Evolutionary conservation across 2,797 vertebrate genomes (phyloP).

Genomic region (Gymnoscopelus microlampas): DNA sequence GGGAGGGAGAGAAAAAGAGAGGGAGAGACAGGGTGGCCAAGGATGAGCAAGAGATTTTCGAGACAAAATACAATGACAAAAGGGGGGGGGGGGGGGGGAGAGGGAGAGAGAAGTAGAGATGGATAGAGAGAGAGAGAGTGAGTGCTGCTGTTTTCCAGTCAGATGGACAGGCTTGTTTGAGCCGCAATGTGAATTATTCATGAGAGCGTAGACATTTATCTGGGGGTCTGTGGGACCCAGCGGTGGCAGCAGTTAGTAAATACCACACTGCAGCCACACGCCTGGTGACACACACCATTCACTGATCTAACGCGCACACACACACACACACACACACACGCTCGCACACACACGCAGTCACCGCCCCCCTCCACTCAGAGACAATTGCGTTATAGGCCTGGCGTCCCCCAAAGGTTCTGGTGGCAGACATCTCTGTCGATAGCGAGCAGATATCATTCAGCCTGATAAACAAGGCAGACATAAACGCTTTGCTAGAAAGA

Average conservation of each 20-base stretch:
- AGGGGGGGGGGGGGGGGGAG: neutral
- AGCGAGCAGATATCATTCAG: no score
- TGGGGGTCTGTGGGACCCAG: neutral
- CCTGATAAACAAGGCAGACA: no score
- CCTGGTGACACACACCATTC: neutral
- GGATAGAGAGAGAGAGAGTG: neutral
- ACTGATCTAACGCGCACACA: neutral
- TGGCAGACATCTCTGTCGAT: no score
- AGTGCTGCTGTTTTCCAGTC: constrained; percentile 16
- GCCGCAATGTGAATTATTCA: constrained; percentile 69
- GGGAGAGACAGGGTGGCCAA: constrained; percentile 8
- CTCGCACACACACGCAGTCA: neutral
- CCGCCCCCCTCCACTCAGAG: constrained; percentile 6
- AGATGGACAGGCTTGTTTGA: constrained; percentile 56
- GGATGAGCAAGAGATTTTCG: constrained; percentile 3
- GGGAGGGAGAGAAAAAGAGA: constrained; percentile 11
- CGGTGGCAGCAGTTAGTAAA: constrained; percentile 54
- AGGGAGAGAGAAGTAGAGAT: neutral
- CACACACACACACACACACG: constrained; percentile 12
- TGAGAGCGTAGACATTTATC: constrained; percentile 46
- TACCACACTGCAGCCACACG: constrained; percentile 32
- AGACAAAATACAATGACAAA: constrained; percentile 17
- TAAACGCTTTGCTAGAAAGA: no score
- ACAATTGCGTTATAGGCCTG: no score
- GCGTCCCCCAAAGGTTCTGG: no score